These are phyloP conservation scores for Psettodes erumei DNA, from an alignment of 2,113 vertebrate genomes.

Conservation along the genomic window DNA sequence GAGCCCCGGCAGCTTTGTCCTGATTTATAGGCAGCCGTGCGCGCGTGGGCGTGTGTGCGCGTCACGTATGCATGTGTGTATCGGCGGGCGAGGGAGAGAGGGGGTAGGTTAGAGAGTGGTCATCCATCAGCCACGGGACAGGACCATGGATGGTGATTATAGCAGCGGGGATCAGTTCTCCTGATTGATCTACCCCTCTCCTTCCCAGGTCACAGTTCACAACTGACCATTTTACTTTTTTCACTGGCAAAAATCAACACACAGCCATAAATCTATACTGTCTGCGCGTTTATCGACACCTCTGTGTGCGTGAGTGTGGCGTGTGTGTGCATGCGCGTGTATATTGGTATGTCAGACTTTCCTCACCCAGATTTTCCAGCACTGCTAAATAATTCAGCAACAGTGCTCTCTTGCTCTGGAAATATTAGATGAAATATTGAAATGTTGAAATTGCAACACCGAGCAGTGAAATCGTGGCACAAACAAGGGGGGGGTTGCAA, in stretches of 20 bases:
- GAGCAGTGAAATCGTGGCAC: slow-evolving; percentile 39
- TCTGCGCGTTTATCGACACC: slow-evolving; percentile 34
- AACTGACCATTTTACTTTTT: slow-evolving; percentile 63
- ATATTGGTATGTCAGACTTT: slow-evolving; percentile 36
- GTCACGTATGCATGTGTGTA: slow-evolving; percentile 14
- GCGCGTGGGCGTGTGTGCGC: neutral
- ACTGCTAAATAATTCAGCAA: slow-evolving; percentile 75
- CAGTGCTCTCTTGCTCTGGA: slow-evolving; percentile 61
- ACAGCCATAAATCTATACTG: slow-evolving; percentile 44
- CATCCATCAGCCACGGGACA: slow-evolving; percentile 70
- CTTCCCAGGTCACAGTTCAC: slow-evolving; percentile 72
- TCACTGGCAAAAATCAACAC: slow-evolving; percentile 44
- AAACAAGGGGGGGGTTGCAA: slow-evolving; percentile 21
- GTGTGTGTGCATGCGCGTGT: slow-evolving; percentile 3
- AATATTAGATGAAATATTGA: slow-evolving; percentile 78
- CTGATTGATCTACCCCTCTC: slow-evolving; percentile 71
- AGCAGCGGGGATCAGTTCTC: slow-evolving; percentile 41
- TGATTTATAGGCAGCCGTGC: slow-evolving; percentile 38
- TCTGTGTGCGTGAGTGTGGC: slow-evolving; percentile 9
- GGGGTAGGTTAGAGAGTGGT: slow-evolving; percentile 48
- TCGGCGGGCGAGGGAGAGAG: slow-evolving; percentile 34
- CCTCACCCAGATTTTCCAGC: slow-evolving; percentile 63
- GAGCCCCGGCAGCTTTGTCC: neutral
- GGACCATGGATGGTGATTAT: slow-evolving; percentile 66
- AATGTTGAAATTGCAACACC: slow-evolving; percentile 72